Evolutionary conservation across 2,797 vertebrate species (phyloP).

Genomic region (Myotis myotis): DNA sequence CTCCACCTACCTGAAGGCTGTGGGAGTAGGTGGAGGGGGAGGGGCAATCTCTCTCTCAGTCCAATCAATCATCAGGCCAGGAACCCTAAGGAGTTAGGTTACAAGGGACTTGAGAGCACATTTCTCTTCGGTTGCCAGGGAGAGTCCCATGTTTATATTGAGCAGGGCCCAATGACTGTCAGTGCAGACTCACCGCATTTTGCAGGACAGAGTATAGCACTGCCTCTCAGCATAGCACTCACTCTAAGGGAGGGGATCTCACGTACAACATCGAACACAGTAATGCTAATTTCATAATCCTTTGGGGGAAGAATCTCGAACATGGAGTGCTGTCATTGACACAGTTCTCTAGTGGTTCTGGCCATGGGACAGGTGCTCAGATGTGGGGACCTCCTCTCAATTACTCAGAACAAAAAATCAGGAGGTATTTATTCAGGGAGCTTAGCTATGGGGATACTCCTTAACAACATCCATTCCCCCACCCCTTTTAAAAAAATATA

Average conservation of each 20-base stretch:
- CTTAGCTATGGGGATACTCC: background rate
- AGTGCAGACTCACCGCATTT: background rate
- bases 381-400: background rate
- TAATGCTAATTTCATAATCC: background rate
- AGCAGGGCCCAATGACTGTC: background rate
- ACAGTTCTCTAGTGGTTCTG: background rate
- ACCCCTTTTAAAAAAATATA: background rate
- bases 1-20: constrained; percentile 60
- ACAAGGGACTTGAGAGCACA: constrained; percentile 52
- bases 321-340: background rate
- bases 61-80: constrained; percentile 31
- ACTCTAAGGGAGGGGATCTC: background rate
- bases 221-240: background rate
- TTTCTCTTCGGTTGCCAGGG: constrained; percentile 50
- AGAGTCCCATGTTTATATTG: constrained; percentile 38
- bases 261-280: background rate
- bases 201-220: background rate
- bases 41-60: background rate
- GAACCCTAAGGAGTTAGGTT: constrained; percentile 53
- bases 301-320: background rate
- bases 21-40: background rate
- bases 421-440: background rate
- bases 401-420: background rate
- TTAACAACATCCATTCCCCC: background rate
- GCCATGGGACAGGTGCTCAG: background rate